Conservation (phyloP, 2,797 vertebrate genomes). For the Rhynchotus rufescens region DNA sequence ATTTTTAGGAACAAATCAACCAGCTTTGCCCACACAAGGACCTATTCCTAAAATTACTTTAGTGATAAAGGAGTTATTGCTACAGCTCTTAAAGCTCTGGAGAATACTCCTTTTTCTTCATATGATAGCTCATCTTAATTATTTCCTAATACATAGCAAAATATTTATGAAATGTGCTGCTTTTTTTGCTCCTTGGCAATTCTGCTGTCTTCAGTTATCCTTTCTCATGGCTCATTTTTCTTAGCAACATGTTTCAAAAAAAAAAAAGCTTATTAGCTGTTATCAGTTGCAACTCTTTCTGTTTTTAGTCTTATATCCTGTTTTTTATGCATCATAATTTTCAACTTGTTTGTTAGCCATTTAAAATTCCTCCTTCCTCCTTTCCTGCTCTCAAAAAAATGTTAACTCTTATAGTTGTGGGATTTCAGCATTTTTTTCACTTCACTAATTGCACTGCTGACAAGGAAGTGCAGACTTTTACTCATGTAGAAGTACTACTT, state of each 20-base stretch:
- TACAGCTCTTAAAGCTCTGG: not conserved
- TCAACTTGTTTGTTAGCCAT: not conserved
- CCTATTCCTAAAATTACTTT: not conserved
- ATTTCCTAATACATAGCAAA: not conserved
- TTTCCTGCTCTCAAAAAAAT: not conserved
- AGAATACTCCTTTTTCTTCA: not conserved
- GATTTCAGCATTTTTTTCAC: not conserved
- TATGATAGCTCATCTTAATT: not conserved
- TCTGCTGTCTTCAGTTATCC: not conserved
- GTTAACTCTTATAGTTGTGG: not conserved
- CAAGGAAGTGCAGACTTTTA: not conserved
- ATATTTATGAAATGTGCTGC: not conserved
- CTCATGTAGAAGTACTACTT: not conserved
- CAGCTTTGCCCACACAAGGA: not conserved
- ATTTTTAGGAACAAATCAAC: not conserved
- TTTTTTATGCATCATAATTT: not conserved
- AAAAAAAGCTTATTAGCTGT: not conserved
- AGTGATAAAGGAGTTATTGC: not conserved
- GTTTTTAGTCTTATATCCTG: not conserved
- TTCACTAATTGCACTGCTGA: not conserved
- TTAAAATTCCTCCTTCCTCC: not conserved
- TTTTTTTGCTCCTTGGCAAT: not conserved
- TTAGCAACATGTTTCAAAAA: not conserved
- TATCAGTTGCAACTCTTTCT: not conserved
- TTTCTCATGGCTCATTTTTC: not conserved